Conservation (phyloP, 2,113 vertebrate species). For the Oxyruncus cristatus region DNA sequence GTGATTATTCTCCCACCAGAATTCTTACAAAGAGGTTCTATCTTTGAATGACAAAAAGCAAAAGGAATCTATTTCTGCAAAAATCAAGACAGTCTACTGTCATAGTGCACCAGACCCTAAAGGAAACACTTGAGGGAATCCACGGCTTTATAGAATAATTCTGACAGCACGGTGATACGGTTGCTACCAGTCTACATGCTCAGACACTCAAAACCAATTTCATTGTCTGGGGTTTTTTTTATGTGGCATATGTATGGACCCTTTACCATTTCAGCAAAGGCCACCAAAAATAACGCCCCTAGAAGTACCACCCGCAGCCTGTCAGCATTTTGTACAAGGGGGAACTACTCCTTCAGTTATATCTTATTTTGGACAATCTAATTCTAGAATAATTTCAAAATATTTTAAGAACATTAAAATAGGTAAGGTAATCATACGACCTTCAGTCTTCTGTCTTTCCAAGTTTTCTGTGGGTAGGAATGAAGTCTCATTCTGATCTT, state of each 20-base stretch:
- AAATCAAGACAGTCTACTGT: not conserved
- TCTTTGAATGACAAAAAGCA: not conserved
- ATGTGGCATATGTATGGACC: not conserved
- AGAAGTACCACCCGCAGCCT: not conserved
- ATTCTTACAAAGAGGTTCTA: rapidly evolving
- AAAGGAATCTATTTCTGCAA: not conserved
- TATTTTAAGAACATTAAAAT: not conserved
- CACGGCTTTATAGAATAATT: not conserved
- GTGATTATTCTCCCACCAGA: not conserved
- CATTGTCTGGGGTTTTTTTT: not conserved
- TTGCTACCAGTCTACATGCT: not conserved
- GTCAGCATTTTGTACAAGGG: not conserved
- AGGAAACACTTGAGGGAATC: not conserved
- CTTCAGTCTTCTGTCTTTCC: constrained; percentile 40
- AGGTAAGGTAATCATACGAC: constrained; percentile 23
- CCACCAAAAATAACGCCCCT: not conserved
- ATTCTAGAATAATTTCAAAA: not conserved
- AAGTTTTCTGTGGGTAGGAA: not conserved
- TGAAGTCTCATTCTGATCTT: constrained; percentile 46
- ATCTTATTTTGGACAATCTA: not conserved
- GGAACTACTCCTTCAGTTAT: not conserved
- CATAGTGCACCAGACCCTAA: not conserved
- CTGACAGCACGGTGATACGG: not conserved
- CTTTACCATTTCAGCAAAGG: not conserved
- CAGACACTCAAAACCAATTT: not conserved